Conservation (phyloP, 1,140 invertebrate genomes). For the Caenorhabditis brenneri region DNA sequence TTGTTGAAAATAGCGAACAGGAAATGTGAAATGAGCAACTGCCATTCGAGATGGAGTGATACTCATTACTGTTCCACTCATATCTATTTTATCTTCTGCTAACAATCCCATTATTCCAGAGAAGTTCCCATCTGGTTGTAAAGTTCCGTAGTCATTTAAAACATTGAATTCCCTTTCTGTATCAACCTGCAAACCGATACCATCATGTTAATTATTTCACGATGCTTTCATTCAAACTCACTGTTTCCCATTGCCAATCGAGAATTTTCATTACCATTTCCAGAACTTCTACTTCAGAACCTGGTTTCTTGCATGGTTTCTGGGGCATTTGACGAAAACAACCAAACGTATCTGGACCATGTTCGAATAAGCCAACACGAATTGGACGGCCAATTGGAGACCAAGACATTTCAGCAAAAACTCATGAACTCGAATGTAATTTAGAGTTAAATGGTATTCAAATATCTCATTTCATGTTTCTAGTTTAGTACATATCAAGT, state of each 20-base stretch:
- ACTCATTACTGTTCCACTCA: slow-evolving; percentile 54
- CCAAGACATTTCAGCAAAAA: slow-evolving; percentile 40
- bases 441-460: no score
- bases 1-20: slow-evolving; percentile 57
- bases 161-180: slow-evolving; percentile 42
- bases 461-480: no score
- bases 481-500: no score
- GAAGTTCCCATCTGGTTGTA: slow-evolving; percentile 42
- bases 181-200: no score
- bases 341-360: slow-evolving; percentile 55
- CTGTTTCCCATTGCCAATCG: slow-evolving; percentile 53
- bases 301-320: slow-evolving; percentile 50
- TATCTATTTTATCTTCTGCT: slow-evolving; percentile 50
- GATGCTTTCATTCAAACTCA: background rate
- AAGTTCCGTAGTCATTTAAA: slow-evolving; percentile 46
- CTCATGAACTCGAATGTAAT: no score
- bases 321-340: slow-evolving; percentile 54
- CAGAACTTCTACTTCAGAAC: slow-evolving; percentile 57
- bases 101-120: slow-evolving; percentile 57
- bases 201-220: no score
- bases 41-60: slow-evolving; percentile 54
- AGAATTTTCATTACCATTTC: slow-evolving; percentile 54
- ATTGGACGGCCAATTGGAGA: slow-evolving; percentile 51
- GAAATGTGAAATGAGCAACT: slow-evolving; percentile 54
- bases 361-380: slow-evolving; percentile 53